A percentile compares a stretch with the other conserved stretches of the same genome.
phyloP scores from a whole-genome alignment of 2,113 vertebrate genomes.

The Lasiurus cinereus region DNA sequence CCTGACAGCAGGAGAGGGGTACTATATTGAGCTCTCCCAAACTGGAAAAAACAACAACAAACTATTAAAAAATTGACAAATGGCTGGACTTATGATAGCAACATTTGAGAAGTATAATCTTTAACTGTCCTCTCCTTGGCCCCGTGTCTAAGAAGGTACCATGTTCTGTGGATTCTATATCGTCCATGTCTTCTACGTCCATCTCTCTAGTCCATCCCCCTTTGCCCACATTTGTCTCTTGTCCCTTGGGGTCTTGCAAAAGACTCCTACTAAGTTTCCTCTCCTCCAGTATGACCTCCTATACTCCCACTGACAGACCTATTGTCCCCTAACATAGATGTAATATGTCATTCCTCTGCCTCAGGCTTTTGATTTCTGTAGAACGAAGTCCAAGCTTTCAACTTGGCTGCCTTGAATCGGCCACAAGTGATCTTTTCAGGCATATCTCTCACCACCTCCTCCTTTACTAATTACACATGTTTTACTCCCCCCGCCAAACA shows the following conservation, averaged over 20 bases:
- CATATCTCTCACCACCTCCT: background rate
- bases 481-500: background rate
- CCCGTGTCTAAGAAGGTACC: background rate
- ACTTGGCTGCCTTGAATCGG: background rate
- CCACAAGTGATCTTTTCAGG: background rate
- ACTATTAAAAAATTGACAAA: background rate
- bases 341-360: background rate
- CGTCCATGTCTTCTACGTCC: background rate
- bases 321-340: background rate
- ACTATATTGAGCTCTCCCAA: background rate
- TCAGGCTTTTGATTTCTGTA: background rate
- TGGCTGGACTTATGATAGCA: background rate
- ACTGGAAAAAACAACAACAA: background rate
- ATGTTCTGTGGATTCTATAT: background rate
- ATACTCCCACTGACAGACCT: background rate
- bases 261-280: background rate
- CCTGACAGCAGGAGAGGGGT: background rate
- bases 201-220: background rate
- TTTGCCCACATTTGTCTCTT: background rate
- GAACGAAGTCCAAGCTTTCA: conserved; percentile 22
- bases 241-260: background rate
- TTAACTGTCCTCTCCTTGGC: background rate
- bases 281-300: background rate
- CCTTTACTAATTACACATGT: background rate
- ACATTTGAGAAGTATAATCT: background rate